A percentile compares a stretch with the other conserved stretches of the same genome.
Conservation (phyloP, 2,888 invertebrate genomes). For the Pogonocherus hispidulus region DNA sequence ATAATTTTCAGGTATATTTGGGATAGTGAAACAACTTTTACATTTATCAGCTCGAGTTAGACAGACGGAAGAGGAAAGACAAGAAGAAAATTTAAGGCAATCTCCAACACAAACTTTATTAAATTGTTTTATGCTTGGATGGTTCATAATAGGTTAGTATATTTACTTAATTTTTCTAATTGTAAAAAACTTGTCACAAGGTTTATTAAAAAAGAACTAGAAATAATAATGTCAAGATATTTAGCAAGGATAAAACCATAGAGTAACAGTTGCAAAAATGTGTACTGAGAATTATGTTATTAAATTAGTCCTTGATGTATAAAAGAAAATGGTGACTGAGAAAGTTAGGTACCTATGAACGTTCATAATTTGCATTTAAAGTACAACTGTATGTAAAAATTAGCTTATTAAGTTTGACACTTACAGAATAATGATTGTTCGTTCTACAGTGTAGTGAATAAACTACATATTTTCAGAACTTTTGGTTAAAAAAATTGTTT, state of each 20-base stretch:
- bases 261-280: too few relatives aligned
- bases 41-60: conserved; percentile 72
- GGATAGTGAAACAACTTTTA: conserved; percentile 75
- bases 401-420: not conserved
- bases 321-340: too few relatives aligned
- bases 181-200: too few relatives aligned
- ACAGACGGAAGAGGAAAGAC: conserved; percentile 71
- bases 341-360: too few relatives aligned
- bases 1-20: conserved; percentile 72
- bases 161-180: conserved; percentile 6
- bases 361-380: too few relatives aligned
- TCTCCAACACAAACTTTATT: conserved; percentile 72
- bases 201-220: too few relatives aligned
- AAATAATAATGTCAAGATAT: too few relatives aligned
- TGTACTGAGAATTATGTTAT: too few relatives aligned
- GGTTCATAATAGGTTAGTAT: conserved; percentile 78
- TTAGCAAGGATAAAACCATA: too few relatives aligned
- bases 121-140: conserved; percentile 77
- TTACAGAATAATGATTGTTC: not conserved
- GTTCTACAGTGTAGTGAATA: not conserved
- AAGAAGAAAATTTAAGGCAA: conserved; percentile 71
- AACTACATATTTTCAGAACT: too few relatives aligned
- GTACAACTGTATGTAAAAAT: conserved; percentile 12
- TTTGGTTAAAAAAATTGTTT: too few relatives aligned
- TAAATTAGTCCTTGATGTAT: too few relatives aligned